Evolutionary conservation across 2,113 vertebrate species (phyloP), one percentile per base, ranked within the genome.

Genomic region (Psilopsiagon aurifrons): DNA sequence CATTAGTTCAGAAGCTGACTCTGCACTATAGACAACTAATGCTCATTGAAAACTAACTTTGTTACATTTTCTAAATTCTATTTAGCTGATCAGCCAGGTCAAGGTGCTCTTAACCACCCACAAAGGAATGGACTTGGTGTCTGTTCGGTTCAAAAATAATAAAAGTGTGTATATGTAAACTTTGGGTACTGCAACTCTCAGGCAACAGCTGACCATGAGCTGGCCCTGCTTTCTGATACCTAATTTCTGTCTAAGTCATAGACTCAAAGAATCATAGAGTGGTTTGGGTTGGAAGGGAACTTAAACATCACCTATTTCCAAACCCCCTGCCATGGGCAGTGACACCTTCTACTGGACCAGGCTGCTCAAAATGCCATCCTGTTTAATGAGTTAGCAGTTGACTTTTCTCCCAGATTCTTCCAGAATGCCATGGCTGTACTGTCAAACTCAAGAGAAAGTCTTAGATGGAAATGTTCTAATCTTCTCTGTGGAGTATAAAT

Each of bases 401-500:
- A 76, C 5, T 83, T 86, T 69, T 94, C 55, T 76, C 85, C 22
- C 31, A 59, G 15, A 64, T 51, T 24, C 19, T 24, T 59, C 76
- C 81, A 68, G 64, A 93, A 78, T 68, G 22, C 19, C 11, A 8
- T 33, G 33, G 37, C 25, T 54, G n/a, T 59, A 22, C 59, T 92
- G 60, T 75, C 37, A 55, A 82, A 67, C 62, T 92, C 44, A 28
- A 96, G 80, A 80, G 76, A 88, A 93, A 67, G 33, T 83, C 94
- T 93, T 96, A 79, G 60, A 78, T 76, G 43, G 81, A 95, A 96
- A 96, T 94, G 59, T 96, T 97, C 82, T 95, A 41, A 86, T 95
- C 83, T 97, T 96, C 94, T 93, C 78, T 94, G 52, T 95, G 90
- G 78, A 94, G 83, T 94, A 87, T 93, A 92, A 96, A 93, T 73